Evolutionary conservation across 1,140 invertebrate genomes (phyloP).

Genomic region (Leucophenga varia): DNA sequence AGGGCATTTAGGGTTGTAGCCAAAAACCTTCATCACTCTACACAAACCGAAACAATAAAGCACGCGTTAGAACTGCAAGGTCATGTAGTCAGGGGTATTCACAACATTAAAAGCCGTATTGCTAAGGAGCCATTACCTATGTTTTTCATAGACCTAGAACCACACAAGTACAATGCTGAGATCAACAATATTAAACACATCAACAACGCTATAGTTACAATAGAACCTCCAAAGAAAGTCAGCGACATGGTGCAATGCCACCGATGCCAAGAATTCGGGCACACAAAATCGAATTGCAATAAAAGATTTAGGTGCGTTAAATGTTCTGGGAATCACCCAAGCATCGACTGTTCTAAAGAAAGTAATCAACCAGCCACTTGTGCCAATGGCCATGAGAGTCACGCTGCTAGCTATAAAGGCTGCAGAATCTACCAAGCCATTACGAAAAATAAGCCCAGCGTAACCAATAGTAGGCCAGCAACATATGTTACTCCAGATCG

Average conservation of each 20-base stretch:
- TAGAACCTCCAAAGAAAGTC: conserved; percentile 32
- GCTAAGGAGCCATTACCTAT: conserved; percentile 36
- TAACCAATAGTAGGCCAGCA: background rate
- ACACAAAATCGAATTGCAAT: conserved; percentile 41
- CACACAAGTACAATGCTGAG: conserved; percentile 39
- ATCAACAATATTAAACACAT: conserved; percentile 38
- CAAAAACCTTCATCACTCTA: conserved; percentile 20
- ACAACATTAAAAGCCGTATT: conserved; percentile 17
- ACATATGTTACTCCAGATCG: background rate
- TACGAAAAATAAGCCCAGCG: background rate
- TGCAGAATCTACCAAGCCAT: too few relatives aligned
- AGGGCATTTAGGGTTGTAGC: conserved; percentile 15
- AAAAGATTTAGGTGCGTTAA: conserved; percentile 39
- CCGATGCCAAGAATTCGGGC: conserved; percentile 44
- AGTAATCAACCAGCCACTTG: conserved; percentile 28
- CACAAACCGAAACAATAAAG: conserved; percentile 9
- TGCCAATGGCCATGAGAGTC: conserved; percentile 32
- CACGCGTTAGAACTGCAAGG: background rate
- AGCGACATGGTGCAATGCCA: conserved; percentile 35
- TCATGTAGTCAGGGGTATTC: conserved; percentile 13
- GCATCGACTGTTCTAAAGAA: conserved; percentile 10
- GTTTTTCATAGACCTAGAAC: conserved; percentile 43
- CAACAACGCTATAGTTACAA: conserved; percentile 25
- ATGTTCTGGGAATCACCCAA: conserved; percentile 42
- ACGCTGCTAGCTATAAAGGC: too few relatives aligned